phyloP scores from a whole-genome alignment of 2,888 invertebrate species.

The Sinhomidia bicolor region DNA sequence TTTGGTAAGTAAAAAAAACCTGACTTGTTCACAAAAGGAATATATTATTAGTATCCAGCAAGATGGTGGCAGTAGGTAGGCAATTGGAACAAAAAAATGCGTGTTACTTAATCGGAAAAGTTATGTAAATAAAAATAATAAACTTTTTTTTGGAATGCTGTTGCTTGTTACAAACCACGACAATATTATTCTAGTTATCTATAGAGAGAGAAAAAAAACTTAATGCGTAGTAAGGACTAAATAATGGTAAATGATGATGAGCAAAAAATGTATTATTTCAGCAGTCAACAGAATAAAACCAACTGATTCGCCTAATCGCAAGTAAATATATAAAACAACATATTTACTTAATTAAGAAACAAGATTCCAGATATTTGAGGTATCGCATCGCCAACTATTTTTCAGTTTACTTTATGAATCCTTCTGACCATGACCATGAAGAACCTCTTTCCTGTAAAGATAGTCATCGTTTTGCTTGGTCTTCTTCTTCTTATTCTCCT shows the following conservation, averaged over 20 bases:
- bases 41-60: too few relatives aligned
- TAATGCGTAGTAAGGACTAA: conserved; percentile 12
- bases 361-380: too few relatives aligned
- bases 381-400: background rate
- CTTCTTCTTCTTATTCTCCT: too few relatives aligned
- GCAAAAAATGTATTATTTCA: too few relatives aligned
- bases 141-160: background rate
- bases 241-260: too few relatives aligned
- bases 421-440: conserved; percentile 67
- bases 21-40: conserved; percentile 24
- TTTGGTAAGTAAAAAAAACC: background rate
- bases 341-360: conserved; percentile 46
- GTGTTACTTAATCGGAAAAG: conserved; percentile 38
- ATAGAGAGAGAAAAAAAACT: too few relatives aligned
- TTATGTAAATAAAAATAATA: conserved; percentile 14
- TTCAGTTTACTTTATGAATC: background rate
- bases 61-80: too few relatives aligned
- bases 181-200: background rate
- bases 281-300: background rate
- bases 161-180: background rate
- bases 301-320: background rate
- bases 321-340: background rate
- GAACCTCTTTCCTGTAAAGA: conserved; percentile 66
- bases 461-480: conserved; percentile 59
- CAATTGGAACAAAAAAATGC: too few relatives aligned